These are phyloP conservation scores for Aldabrachelys gigantea DNA, from an alignment of 2,113 vertebrate species.

Conservation along the genomic window DNA sequence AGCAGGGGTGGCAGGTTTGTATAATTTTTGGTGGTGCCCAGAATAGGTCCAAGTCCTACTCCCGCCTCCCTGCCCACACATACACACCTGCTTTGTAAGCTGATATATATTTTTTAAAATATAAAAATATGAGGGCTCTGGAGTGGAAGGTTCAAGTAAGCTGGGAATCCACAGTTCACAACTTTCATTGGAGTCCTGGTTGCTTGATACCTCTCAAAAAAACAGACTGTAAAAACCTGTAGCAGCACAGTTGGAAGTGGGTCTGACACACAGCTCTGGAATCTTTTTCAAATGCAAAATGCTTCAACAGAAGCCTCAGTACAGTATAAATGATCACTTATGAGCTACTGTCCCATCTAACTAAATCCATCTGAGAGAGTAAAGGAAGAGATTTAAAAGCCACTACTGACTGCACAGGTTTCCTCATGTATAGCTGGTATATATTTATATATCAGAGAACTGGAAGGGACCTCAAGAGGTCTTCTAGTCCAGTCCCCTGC, in stretches of 20 bases:
- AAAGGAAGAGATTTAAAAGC: not conserved
- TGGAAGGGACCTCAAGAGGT: not conserved
- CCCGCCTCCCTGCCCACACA: too few species aligned
- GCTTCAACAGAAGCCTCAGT: not conserved
- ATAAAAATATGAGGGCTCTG: too few species aligned
- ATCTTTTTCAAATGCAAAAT: not conserved
- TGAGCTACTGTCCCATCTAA: not conserved
- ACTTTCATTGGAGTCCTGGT: not conserved
- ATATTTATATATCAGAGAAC: not conserved
- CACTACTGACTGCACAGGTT: not conserved
- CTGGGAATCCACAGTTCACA: not conserved
- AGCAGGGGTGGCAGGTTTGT: too few species aligned
- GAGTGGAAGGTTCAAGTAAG: not conserved
- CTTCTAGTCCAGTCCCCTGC: not conserved
- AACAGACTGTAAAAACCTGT: not conserved
- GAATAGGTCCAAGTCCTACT: too few species aligned
- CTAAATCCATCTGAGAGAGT: not conserved
- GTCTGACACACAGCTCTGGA: not conserved
- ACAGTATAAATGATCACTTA: not conserved
- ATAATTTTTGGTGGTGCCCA: too few species aligned
- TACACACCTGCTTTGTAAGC: too few species aligned
- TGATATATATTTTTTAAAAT: too few species aligned
- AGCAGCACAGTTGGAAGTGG: not conserved
- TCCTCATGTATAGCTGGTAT: not conserved
- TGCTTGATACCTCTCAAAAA: not conserved